Conservation (phyloP, 2,888 invertebrate species). For the Osedax frankpressi region DNA sequence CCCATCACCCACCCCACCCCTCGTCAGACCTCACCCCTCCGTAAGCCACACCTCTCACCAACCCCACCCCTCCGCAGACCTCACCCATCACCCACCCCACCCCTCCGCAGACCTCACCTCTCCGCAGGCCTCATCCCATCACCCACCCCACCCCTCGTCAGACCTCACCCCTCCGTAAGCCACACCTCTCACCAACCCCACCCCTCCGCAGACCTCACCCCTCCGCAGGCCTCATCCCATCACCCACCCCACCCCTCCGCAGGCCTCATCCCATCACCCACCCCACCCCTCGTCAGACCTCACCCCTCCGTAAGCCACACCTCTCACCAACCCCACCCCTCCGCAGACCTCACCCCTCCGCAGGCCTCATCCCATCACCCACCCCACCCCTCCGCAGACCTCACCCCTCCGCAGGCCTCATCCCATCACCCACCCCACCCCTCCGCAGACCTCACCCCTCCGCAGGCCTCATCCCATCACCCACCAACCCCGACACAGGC, state of each 20-base stretch:
- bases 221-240: no score
- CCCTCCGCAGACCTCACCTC: no score
- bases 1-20: neutral
- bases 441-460: neutral
- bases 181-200: neutral
- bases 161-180: neutral
- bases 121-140: no score
- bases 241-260: no score
- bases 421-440: neutral
- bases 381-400: no score
- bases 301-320: neutral
- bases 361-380: no score
- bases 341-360: no score
- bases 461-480: neutral
- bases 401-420: neutral
- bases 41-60: neutral
- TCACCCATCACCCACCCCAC: no score
- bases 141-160: neutral
- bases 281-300: neutral
- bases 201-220: no score
- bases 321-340: neutral
- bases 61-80: neutral
- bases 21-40: neutral
- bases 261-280: neutral
- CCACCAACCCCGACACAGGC: slow-evolving; percentile 29